A percentile compares a stretch with the other conserved stretches of the same genome.
These are phyloP conservation scores for Epinephelus lanceolatus DNA, from an alignment of 2,113 vertebrate species.

Conservation along the genomic window DNA sequence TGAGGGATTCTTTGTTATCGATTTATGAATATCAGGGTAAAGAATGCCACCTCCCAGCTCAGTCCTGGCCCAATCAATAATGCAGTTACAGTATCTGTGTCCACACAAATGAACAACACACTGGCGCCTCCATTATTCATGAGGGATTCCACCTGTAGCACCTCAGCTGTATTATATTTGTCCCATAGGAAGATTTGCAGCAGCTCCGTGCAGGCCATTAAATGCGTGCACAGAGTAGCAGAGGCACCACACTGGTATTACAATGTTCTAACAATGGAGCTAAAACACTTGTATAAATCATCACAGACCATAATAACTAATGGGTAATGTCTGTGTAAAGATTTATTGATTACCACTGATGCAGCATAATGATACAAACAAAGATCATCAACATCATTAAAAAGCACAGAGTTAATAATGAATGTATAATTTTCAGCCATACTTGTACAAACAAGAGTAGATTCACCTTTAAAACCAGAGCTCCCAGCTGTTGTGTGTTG, in stretches of 20 bases:
- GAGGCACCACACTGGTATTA: neutral
- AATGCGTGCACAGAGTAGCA: neutral
- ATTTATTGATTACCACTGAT: constrained; percentile 18
- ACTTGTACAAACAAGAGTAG: neutral
- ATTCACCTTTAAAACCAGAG: constrained; percentile 36
- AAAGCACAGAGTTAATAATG: neutral
- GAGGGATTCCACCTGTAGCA: constrained; percentile 75
- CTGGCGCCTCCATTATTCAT: constrained; percentile 77
- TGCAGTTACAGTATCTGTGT: constrained; percentile 78
- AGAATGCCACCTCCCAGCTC: constrained; percentile 57
- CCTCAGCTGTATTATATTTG: constrained; percentile 43
- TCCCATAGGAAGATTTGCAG: constrained; percentile 47
- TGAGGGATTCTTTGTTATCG: constrained; percentile 49
- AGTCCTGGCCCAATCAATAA: constrained; percentile 77
- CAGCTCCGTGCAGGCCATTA: constrained; percentile 17
- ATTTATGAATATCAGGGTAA: constrained; percentile 67
- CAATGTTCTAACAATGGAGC: constrained; percentile 1
- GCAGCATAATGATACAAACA: neutral
- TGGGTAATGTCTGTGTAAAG: constrained; percentile 2
- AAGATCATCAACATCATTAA: neutral
- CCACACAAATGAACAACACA: constrained; percentile 79
- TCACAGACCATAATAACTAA: neutral
- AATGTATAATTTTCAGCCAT: neutral
- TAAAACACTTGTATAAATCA: constrained; percentile 5
- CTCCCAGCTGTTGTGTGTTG: constrained; percentile 30